Evolutionary conservation across 2,113 vertebrate species (phyloP).

Genomic region (Megaleporinus macrocephalus): DNA sequence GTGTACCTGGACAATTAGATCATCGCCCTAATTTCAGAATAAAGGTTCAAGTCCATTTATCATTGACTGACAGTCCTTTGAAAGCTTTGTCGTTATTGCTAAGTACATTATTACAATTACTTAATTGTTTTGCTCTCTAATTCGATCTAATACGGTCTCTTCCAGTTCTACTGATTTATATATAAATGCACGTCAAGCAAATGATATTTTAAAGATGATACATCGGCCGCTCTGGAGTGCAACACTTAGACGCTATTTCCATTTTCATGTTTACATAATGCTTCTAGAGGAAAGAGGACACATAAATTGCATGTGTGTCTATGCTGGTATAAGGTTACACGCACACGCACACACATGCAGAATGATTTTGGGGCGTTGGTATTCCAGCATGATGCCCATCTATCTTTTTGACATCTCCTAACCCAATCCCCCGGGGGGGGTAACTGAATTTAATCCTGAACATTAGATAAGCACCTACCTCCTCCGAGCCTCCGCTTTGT

Average conservation of each 20-base stretch:
- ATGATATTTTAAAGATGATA: slow-evolving; percentile 44
- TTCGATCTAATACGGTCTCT: slow-evolving; percentile 42
- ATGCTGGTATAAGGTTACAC: slow-evolving; percentile 49
- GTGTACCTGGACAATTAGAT: not conserved
- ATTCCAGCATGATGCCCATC: slow-evolving; percentile 77
- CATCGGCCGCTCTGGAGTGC: slow-evolving; percentile 25
- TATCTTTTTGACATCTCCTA: slow-evolving; percentile 85
- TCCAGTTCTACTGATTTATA: slow-evolving; percentile 36
- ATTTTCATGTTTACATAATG: slow-evolving; percentile 60
- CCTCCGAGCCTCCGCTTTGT: slow-evolving; percentile 55
- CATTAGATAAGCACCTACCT: slow-evolving; percentile 83
- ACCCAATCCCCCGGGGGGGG: slow-evolving; percentile 80
- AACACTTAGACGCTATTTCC: slow-evolving; percentile 51
- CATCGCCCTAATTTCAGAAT: not conserved
- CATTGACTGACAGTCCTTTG: not conserved
- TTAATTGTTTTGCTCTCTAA: slow-evolving; percentile 36
- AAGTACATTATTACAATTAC: slow-evolving; percentile 34
- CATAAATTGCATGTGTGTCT: slow-evolving; percentile 55
- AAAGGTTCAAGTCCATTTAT: not conserved
- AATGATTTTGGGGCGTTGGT: slow-evolving; percentile 72
- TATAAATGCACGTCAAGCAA: slow-evolving; percentile 42
- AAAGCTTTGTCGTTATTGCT: slow-evolving; percentile 16
- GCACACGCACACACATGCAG: slow-evolving; percentile 64
- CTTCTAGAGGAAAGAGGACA: slow-evolving; percentile 51
- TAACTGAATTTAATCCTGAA: slow-evolving; percentile 82